Evolutionary conservation across 2,797 vertebrate genomes (phyloP), one percentile per base, ranked within the genome.

Genomic region (Geotrypetes seraphini): DNA sequence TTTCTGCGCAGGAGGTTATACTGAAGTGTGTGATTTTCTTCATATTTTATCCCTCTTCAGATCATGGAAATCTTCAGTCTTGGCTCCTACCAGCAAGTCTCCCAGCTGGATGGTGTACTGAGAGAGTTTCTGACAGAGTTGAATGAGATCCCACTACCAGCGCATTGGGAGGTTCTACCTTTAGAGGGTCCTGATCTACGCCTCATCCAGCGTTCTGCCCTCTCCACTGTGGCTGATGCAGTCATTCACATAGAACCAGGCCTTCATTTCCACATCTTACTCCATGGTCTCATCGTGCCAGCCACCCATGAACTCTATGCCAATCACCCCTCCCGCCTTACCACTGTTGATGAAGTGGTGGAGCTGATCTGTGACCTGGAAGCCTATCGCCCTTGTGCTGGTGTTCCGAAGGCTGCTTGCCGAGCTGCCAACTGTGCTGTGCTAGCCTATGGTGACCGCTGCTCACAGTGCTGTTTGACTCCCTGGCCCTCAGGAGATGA

Each of bases 1-100:
- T n/a, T n/a, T n/a, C n/a, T n/a, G n/a, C n/a, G n/a, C n/a, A n/a
- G n/a, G n/a, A n/a, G n/a, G n/a, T n/a, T n/a, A n/a, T n/a, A n/a
- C n/a, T n/a, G n/a, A n/a, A n/a, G n/a, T n/a, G n/a, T n/a, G n/a
- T n/a, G n/a, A n/a, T n/a, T n/a, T n/a, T n/a, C n/a, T n/a, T n/a
- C n/a, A 33, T 50, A 12, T 34, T 57, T 28, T 47, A 63, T 63
- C 16, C 57, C 38, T 21, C 43, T 12, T 19, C 50, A 78, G 74
- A 78, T 78, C 50, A 78, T 63, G 31, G 68, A 78, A 61, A 68
- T 78, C 45, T 73, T 63, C 49, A 78, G 74, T 54, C 53, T 78
- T 60, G 70, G 65, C 32, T 9, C 27, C 2, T 36, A 36, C 9
- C 12, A 26, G 3, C 20, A 36, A 2, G 17, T 31, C 19, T 32